Evolutionary conservation across 64 coral and sea anemone genomes (phyloP), one percentile per base, ranked within the genome.

Genomic region (Actinia tenebrosa): DNA sequence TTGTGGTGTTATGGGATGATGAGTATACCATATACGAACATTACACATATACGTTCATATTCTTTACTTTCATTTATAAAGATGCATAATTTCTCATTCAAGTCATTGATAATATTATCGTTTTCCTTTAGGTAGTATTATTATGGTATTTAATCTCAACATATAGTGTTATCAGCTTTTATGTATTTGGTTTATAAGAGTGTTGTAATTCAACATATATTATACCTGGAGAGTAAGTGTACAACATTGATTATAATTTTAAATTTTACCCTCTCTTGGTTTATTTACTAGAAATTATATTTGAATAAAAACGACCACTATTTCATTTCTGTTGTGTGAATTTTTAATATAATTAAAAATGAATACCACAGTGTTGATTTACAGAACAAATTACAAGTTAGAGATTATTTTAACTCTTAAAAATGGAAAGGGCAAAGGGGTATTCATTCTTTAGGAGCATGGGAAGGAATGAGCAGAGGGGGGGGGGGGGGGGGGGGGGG

Each of bases 241-340:
- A 75, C 42, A 1, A 30, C 23, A 75, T 75, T 23, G 63, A 66
- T 66, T 23, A 23, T 66, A 11, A 75, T 75, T 75, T 75, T 3
- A 75, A 10, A 42, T 75, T 16, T 75, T 75, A 75, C 15, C 69
- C n/a, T n/a, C 69, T 75, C 37, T 10, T n/a, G 20, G 10, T 25
- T 69, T 75, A 75, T 75, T 75, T 42, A 75, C 69, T 42, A 75
- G 69, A 75, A 37, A 75, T 6, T 75, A 75, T 75, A 75, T 75
- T 75, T 75, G 69, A 75, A 75, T 75, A 75, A 75, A 75, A 75
- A 43, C 43, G 69, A 42, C 27, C 37, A 30, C 11, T 42, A 75
- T 14, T 30, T 75, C 10, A 14, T 13, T 75, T 30, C 69, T 30
- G n/a, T 27, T 61, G 55, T 37, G 42, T 84, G 25, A 60, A 44